Evolutionary conservation across 2,888 invertebrate genomes (phyloP).

Genomic region (Helleia helle): DNA sequence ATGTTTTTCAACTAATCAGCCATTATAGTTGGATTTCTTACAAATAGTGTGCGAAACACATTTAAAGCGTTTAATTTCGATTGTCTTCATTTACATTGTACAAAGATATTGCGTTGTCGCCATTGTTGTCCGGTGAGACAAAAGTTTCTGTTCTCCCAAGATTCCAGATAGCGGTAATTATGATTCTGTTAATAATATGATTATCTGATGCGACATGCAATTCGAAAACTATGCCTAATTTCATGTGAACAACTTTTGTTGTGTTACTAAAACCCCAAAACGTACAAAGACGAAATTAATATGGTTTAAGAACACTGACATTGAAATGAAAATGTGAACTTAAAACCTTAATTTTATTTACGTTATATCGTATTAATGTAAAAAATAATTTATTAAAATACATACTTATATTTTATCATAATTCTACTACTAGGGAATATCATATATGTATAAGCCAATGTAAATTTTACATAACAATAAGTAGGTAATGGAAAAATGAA

Average conservation of each 20-base stretch:
- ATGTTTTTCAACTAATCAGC: too few species aligned
- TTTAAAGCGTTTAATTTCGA: slow-evolving; percentile 32
- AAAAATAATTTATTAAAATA: too few species aligned
- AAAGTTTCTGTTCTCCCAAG: slow-evolving; percentile 40
- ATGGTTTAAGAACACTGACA: too few species aligned
- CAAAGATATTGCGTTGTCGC: slow-evolving; percentile 25
- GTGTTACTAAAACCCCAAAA: not conserved
- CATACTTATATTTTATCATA: too few species aligned
- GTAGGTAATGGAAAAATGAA: too few species aligned
- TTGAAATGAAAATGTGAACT: too few species aligned
- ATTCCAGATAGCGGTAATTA: slow-evolving; percentile 39
- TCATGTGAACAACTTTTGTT: not conserved
- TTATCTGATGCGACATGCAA: slow-evolving; percentile 32
- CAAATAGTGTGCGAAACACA: slow-evolving; percentile 28
- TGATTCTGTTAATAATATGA: slow-evolving; percentile 35
- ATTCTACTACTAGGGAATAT: too few species aligned
- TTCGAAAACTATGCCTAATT: slow-evolving; percentile 8
- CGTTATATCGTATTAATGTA: too few species aligned
- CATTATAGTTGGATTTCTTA: slow-evolving; percentile 1
- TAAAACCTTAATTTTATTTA: too few species aligned
- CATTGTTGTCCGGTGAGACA: slow-evolving; percentile 39
- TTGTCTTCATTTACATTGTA: slow-evolving; percentile 32
- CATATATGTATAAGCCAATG: too few species aligned
- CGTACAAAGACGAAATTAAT: too few species aligned
- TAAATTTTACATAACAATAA: too few species aligned